These are phyloP conservation scores for Stenotaenia linearis DNA, from an alignment of 2,888 invertebrate genomes.

Conservation along the genomic window DNA sequence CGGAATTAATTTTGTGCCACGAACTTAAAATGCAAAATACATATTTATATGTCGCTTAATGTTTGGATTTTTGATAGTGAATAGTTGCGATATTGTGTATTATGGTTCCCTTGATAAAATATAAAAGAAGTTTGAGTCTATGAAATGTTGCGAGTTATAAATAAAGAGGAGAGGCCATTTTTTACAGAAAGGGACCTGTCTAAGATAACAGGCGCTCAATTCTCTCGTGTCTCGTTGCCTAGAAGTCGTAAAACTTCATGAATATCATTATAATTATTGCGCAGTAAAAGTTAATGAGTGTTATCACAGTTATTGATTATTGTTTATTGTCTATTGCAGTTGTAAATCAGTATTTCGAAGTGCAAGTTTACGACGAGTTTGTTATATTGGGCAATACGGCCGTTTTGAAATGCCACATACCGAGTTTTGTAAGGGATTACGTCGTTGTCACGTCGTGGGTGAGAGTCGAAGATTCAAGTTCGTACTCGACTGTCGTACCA, in stretches of 20 bases:
- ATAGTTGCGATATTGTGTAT: constrained; percentile 8
- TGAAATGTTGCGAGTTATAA: constrained; percentile 21
- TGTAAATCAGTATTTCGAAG: constrained; percentile 29
- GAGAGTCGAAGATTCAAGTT: not conserved
- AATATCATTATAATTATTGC: constrained; percentile 4
- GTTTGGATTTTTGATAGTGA: not conserved
- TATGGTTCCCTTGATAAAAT: not conserved
- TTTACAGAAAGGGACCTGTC: not conserved
- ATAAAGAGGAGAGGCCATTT: constrained; percentile 6
- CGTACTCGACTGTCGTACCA: constrained; percentile 26
- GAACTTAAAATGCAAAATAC: constrained; percentile 23
- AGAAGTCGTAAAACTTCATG: not conserved
- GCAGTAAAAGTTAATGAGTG: no score
- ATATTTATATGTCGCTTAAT: not conserved
- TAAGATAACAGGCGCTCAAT: not conserved
- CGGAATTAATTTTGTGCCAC: not conserved
- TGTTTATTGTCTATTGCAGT: not conserved
- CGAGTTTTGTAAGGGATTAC: constrained; percentile 31
- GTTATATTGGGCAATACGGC: constrained; percentile 9
- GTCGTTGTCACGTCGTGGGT: constrained; percentile 30
- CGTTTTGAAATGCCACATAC: constrained; percentile 21
- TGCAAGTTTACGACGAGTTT: constrained; percentile 24
- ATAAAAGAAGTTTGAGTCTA: not conserved
- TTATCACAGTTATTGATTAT: no score
- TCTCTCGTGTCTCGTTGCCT: not conserved